Percentiles rank a stretch among this genome's conserved stretches.
phyloP scores from a whole-genome alignment of 1,140 invertebrate genomes.

The Danaus plexippus region DNA sequence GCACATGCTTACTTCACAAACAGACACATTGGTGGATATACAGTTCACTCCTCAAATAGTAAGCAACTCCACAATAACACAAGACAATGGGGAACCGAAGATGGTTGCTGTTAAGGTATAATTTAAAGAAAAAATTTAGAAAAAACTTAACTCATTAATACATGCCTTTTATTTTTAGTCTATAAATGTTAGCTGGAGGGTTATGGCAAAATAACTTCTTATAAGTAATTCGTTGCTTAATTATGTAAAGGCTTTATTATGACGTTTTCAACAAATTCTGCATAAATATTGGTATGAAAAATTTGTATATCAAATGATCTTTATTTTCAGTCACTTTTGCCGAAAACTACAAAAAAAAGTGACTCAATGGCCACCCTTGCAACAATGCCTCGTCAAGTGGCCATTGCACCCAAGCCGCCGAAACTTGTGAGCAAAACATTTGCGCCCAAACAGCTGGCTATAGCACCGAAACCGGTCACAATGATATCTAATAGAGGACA shows the following conservation, averaged over 20 bases:
- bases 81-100: constrained; percentile 30
- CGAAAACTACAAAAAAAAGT: constrained; percentile 25
- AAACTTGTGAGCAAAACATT: constrained; percentile 20
- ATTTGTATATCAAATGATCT: background rate
- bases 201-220: background rate
- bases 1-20: constrained; percentile 33
- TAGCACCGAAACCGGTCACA: constrained; percentile 46
- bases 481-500: constrained; percentile 28
- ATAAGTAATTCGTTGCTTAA: background rate
- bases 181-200: no score
- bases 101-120: constrained; percentile 48
- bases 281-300: no score
- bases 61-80: constrained; percentile 18
- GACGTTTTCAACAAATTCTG: no score
- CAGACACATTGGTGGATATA: constrained; percentile 45
- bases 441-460: constrained; percentile 30
- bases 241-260: no score
- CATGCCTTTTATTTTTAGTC: no score
- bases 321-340: constrained; percentile 30
- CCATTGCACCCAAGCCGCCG: constrained; percentile 60
- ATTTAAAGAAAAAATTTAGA: constrained; percentile 1
- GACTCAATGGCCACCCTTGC: constrained; percentile 19
- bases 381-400: constrained; percentile 43
- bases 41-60: constrained; percentile 33
- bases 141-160: background rate